Conservation (phyloP, 2,888 invertebrate species). For the Quadroppia sp. region DNA sequence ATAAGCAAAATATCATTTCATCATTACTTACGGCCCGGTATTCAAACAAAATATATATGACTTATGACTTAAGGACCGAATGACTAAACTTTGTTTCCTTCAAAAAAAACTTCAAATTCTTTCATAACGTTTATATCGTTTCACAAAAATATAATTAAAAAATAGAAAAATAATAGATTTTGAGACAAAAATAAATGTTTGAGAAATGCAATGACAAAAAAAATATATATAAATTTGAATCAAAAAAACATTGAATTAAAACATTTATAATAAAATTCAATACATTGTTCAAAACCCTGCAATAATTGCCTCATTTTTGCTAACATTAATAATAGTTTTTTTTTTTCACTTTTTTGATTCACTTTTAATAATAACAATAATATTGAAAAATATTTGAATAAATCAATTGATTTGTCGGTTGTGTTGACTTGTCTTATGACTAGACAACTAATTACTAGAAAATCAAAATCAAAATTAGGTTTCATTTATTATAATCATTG, state of each 20-base stretch:
- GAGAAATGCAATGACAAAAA: too few species aligned
- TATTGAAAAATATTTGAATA: not conserved
- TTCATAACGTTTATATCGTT: too few species aligned
- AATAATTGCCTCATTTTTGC: not conserved
- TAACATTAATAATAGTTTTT: not conserved
- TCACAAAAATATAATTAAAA: too few species aligned
- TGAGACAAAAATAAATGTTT: too few species aligned
- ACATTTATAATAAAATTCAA: not conserved
- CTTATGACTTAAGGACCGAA: slow-evolving; percentile 13
- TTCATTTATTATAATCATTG: slow-evolving; percentile 24
- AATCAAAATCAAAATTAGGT: slow-evolving; percentile 8
- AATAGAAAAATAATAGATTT: too few species aligned
- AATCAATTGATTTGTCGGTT: slow-evolving; percentile 1
- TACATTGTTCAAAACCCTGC: slow-evolving; percentile 34
- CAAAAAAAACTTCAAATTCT: too few species aligned
- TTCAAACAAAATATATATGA: not conserved
- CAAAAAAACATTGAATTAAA: not conserved
- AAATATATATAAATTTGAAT: too few species aligned
- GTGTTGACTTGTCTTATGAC: slow-evolving; percentile 10
- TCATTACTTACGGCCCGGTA: not conserved
- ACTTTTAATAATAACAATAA: not conserved
- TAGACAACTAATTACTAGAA: slow-evolving; percentile 32
- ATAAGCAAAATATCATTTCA: not conserved
- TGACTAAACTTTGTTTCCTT: not conserved
- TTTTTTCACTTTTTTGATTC: not conserved